phyloP scores from a whole-genome alignment of 1,140 invertebrate species.

The Neodiprion virginianus region DNA sequence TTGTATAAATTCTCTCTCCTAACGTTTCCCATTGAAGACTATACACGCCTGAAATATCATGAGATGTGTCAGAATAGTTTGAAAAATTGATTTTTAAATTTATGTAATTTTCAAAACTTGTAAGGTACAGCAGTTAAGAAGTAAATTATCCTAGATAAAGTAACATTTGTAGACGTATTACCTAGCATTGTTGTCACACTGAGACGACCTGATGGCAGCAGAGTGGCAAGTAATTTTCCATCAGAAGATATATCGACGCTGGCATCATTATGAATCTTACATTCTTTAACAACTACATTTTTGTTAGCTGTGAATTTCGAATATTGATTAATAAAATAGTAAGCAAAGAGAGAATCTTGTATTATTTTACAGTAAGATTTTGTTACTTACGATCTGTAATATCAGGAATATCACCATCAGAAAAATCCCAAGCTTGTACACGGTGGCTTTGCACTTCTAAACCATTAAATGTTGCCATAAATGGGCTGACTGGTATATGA shows the following conservation, averaged over 20 bases:
- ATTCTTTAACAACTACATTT: constrained; percentile 81
- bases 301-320: constrained; percentile 66
- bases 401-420: constrained; percentile 73
- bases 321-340: constrained; percentile 4
- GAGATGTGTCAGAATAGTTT: constrained; percentile 14
- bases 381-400: constrained; percentile 72
- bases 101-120: background rate
- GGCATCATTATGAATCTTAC: constrained; percentile 87
- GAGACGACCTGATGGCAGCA: constrained; percentile 71
- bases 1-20: constrained; percentile 79
- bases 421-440: constrained; percentile 87
- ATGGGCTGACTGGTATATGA: constrained; percentile 41
- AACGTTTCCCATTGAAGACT: constrained; percentile 77
- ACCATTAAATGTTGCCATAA: constrained; percentile 34
- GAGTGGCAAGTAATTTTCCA: constrained; percentile 77
- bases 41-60: constrained; percentile 70
- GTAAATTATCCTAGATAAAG: constrained; percentile 3
- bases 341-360: background rate
- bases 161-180: constrained; percentile 49
- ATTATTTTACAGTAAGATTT: constrained; percentile 13
- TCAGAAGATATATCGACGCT: constrained; percentile 85
- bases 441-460: constrained; percentile 66
- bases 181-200: constrained; percentile 72
- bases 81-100: background rate
- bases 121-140: background rate